A percentile compares a stretch with the other conserved stretches of the same genome.
These are phyloP conservation scores for Phalera bucephala DNA, from an alignment of 2,888 invertebrate species.

Conservation along the genomic window DNA sequence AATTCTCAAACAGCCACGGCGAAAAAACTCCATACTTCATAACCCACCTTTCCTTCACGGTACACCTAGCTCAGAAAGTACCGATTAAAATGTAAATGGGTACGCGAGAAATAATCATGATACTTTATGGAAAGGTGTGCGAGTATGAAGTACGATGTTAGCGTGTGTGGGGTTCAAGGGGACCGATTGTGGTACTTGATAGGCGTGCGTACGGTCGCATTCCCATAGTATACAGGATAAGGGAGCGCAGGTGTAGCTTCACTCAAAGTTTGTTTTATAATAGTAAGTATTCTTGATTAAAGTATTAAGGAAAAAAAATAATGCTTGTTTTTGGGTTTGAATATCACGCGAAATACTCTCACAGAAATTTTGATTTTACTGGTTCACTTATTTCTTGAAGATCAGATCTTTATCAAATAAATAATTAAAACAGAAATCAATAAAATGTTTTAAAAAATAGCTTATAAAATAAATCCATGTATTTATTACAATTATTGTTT, in stretches of 20 bases:
- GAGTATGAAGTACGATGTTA: conserved; percentile 51
- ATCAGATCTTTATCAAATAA: no score
- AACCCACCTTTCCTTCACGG: conserved; percentile 49
- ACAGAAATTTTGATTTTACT: no score
- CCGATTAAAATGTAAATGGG: conserved; percentile 33
- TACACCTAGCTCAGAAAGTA: conserved; percentile 50
- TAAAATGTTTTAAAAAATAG: no score
- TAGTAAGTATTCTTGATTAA: no score
- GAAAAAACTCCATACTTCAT: conserved; percentile 56
- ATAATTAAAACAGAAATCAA: no score
- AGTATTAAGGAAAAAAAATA: no score
- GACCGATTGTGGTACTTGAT: conserved; percentile 48
- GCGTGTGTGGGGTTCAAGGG: conserved; percentile 20
- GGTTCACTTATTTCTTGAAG: no score
- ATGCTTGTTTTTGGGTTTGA: no score
- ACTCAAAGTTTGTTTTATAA: conserved; percentile 31
- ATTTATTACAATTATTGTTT: no score
- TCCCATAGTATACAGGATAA: conserved; percentile 73
- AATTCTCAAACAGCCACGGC: conserved; percentile 30
- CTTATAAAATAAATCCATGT: no score
- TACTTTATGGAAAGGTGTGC: conserved; percentile 55
- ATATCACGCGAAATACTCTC: no score
- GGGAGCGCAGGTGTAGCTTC: conserved; percentile 64
- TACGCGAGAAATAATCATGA: conserved; percentile 33
- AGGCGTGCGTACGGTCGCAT: conserved; percentile 57